Conservation (phyloP, 2,888 invertebrate genomes). For the Rotaria macrura region DNA sequence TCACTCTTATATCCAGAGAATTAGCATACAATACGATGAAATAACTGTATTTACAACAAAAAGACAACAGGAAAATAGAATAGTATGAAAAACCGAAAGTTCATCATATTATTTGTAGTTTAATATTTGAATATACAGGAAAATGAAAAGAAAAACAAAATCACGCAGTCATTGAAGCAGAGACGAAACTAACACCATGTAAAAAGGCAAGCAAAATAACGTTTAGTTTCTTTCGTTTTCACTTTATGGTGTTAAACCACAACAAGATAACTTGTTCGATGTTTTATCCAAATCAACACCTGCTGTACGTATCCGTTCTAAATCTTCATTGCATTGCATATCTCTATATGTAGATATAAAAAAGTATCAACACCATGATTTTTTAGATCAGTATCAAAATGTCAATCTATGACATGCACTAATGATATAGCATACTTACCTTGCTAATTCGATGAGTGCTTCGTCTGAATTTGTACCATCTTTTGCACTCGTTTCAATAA, state of each 20-base stretch:
- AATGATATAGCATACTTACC: slow-evolving; percentile 38
- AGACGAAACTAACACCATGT: not conserved
- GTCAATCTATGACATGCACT: no score
- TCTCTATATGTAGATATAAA: not conserved
- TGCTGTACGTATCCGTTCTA: not conserved
- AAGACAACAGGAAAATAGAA: no score
- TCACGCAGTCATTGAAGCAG: not conserved
- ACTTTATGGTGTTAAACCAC: not conserved
- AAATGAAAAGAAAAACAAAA: not conserved
- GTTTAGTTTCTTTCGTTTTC: no score
- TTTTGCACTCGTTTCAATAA: slow-evolving; percentile 50
- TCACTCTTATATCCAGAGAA: no score
- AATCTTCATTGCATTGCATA: slow-evolving; percentile 15
- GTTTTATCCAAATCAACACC: not conserved
- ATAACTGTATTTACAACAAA: no score
- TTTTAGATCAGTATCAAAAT: no score
- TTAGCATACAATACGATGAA: no score
- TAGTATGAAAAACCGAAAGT: no score
- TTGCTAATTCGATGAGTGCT: slow-evolving; percentile 45
- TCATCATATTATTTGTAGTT: no score
- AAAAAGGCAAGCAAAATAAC: not conserved
- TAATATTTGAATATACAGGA: not conserved
- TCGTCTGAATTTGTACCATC: slow-evolving; percentile 44
- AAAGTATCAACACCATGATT: no score
- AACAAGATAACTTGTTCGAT: not conserved